Evolutionary conservation across 2,113 vertebrate genomes (phyloP), one percentile per base, ranked within the genome.

Genomic region (Limanda limanda): DNA sequence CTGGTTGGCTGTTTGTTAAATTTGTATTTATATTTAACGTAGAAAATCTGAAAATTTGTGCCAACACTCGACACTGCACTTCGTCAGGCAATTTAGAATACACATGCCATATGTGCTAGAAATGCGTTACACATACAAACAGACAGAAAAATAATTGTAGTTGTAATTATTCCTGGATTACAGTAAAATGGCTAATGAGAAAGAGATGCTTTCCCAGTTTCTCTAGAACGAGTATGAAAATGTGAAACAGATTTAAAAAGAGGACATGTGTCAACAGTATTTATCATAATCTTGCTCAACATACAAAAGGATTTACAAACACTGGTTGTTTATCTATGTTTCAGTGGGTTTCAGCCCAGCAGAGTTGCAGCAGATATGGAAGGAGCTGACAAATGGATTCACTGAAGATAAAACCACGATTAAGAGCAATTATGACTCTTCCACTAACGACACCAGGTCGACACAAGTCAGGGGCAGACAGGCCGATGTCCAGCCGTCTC

Each of bases 341-440:
- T 52, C 86, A 97, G 96, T 94, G 87, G 95, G 95, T 85, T 92
- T 96, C 92, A 96, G 95, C 81, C 93, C 94, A 72, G 95, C 95
- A 86, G 95, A 97, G 91, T 95, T 96, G 89, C 96, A 96, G 93
- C 96, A 96, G 88, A 92, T 97, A 86, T 97, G 96, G 96, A 96
- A 96, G 93, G 96, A 97, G 92, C 95, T 97, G 91, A 96, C 94
- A 85, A 94, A 93, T 70, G 94, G 93, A 54, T 2, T 45, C 20
- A 25, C 13, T 2, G 84, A 82, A 24, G 76, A 79, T 8, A 81
- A 89, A 76, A 59, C 23, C 40, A 2, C 48, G 2, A 31, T 8
- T 2, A 84, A 65, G 21, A 23, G 14, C 12, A 40, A n/a, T 17
- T 62, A 54, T 27, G 65, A 73, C 42, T 60, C 93, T 91, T 89